phyloP scores from a whole-genome alignment of 1,140 invertebrate genomes.

The Acyrthosiphon pisum region DNA sequence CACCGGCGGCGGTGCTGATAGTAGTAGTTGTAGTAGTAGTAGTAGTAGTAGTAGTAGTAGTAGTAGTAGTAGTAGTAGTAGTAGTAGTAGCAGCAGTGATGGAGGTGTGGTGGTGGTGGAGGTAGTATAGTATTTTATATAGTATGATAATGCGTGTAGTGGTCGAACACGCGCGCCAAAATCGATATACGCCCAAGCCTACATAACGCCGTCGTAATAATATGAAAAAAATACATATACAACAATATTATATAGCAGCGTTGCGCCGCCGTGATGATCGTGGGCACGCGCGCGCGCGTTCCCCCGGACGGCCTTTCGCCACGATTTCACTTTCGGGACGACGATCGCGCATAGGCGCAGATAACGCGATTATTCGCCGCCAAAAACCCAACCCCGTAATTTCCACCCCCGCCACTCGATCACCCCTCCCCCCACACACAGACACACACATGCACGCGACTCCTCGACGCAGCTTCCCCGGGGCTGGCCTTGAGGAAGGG shows the following conservation, averaged over 20 bases:
- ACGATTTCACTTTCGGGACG: background rate
- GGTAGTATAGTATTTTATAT: background rate
- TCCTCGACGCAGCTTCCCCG: background rate
- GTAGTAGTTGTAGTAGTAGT: background rate
- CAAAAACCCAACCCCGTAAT: background rate
- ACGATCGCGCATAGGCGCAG: conserved; percentile 2
- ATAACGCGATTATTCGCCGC: background rate
- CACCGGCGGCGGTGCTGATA: background rate
- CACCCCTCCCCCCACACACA: background rate
- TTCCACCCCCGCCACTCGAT: too few species aligned
- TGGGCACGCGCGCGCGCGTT: background rate
- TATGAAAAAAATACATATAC: background rate
- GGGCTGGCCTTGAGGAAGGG: too few species aligned
- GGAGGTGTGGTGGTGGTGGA: background rate
- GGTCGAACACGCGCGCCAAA: background rate
- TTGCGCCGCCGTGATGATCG: background rate
- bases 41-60: background rate
- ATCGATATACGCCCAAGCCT: conserved; percentile 22
- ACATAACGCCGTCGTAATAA: background rate
- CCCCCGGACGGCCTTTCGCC: background rate
- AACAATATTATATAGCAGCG: background rate
- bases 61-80: background rate
- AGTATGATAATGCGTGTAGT: background rate
- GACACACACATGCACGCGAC: background rate
- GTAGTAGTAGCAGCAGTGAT: background rate